Evolutionary conservation across 2,888 invertebrate species (phyloP), one percentile per base, ranked within the genome.

Genomic region (Mythimna loreyi): DNA sequence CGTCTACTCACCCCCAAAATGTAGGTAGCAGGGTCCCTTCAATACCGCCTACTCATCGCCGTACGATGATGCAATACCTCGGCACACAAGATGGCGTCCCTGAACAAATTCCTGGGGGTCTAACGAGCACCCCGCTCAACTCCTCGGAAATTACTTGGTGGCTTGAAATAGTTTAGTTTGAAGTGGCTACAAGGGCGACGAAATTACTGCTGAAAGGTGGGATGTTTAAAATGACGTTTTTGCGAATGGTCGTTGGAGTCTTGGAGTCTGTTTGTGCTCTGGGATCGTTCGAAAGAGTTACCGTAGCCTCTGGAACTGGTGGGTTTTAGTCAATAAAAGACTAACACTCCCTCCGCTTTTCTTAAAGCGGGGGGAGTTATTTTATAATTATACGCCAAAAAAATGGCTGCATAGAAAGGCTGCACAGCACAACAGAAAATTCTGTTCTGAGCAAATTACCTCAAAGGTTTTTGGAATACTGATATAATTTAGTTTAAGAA

Each of bases 1-100:
- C 50, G 82, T 75, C 6, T 83, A 23, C 33, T 13, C 0, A 3
- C 6, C 19, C n/a, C 55, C 47, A 21, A 70, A 75, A 49, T 36
- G 58, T 64, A 80, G 72, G 83, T 70, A 83, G 58, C 13, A 49
- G 45, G 56, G 61, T 50, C 67, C 79, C 77, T 74, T 79, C 65
- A 81, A 81, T 83, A 79, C 40, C 66, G 82, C 69, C 67, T 71
- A 81, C 79, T 84, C 83, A 84, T 81, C 83, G 82, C 40, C 52
- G 50, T 63, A 43, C 72, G 82, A 82, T 84, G 85, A 81, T 82
- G 84, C 83, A 83, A 84, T 81, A 73, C 79, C 75, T 55, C 49
- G 50, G 77, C 67, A 63, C 72, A 68, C 65, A 75, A 83, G 77
- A 79, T 79, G 67, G 79, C 79, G 78, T 55, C 40, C 68, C 64